Evolutionary conservation across 1,140 invertebrate genomes (phyloP).

Genomic region (Ceratina japonica): DNA sequence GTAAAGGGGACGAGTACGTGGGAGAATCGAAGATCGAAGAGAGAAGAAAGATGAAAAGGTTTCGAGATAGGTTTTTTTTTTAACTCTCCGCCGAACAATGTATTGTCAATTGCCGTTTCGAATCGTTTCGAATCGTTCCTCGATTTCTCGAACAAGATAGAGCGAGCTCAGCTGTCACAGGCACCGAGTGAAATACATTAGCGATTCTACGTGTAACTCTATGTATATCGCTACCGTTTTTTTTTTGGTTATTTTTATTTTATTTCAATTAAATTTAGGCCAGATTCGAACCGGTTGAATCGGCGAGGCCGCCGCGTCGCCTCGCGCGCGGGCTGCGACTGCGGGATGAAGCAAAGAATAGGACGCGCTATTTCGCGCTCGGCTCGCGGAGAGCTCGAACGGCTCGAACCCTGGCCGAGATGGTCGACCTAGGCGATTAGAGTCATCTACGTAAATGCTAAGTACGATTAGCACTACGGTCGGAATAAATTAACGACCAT

Average conservation of each 20-base stretch:
- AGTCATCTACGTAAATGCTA: constrained; percentile 75
- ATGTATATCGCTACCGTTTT: constrained; percentile 71
- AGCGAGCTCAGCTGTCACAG: constrained; percentile 60
- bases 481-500: constrained; percentile 73
- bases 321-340: neutral
- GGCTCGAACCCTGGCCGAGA: constrained; percentile 34
- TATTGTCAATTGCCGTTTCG: constrained; percentile 48
- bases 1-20: neutral
- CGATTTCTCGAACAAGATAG: constrained; percentile 21
- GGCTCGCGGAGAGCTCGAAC: neutral
- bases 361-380: neutral
- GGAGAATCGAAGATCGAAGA: neutral
- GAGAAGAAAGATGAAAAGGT: constrained; percentile 24
- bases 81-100: constrained; percentile 28
- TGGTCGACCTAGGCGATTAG: constrained; percentile 70
- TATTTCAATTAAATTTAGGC: constrained; percentile 55
- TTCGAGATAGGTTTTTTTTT: constrained; percentile 20
- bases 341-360: no score
- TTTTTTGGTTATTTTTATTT: constrained; percentile 11
- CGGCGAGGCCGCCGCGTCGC: no score
- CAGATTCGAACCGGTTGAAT: constrained; percentile 57
- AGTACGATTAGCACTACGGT: constrained; percentile 76
- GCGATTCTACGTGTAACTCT: constrained; percentile 66
- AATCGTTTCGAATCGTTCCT: no score
- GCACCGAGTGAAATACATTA: constrained; percentile 69